Evolutionary conservation across 2,888 invertebrate species (phyloP).

Genomic region (Leptogaster cylindrica): DNA sequence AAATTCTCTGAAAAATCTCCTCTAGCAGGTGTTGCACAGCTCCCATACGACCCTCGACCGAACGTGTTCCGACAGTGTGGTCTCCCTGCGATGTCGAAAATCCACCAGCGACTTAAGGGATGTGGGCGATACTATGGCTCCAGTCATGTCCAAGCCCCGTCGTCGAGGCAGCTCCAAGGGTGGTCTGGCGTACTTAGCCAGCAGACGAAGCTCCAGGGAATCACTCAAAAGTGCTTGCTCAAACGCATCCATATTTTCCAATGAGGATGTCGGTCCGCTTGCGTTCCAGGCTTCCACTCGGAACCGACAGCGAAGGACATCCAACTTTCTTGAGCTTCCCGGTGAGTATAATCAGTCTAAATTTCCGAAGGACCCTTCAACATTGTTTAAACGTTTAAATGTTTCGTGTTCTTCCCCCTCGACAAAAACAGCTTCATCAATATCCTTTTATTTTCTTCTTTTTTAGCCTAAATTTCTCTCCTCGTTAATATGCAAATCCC

Average conservation of each 20-base stretch:
- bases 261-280: constrained; percentile 81
- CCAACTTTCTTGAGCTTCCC: constrained; percentile 85
- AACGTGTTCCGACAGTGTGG: constrained; percentile 61
- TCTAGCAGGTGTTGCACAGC: constrained; percentile 57
- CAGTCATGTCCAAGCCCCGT: constrained; percentile 70
- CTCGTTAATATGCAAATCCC: too few relatives aligned
- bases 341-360: constrained; percentile 66
- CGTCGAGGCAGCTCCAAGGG: constrained; percentile 69
- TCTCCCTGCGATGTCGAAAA: constrained; percentile 67
- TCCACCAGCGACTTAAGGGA: constrained; percentile 78
- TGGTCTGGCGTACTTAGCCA: constrained; percentile 81
- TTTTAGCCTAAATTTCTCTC: too few relatives aligned
- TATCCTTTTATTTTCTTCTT: too few relatives aligned
- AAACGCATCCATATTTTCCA: constrained; percentile 71
- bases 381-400: too few relatives aligned
- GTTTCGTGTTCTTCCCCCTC: too few relatives aligned
- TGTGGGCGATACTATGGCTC: constrained; percentile 64
- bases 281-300: constrained; percentile 81
- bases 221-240: constrained; percentile 71
- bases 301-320: constrained; percentile 79
- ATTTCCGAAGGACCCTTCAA: too few relatives aligned
- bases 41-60: constrained; percentile 61
- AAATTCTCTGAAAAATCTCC: neutral
- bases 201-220: constrained; percentile 81
- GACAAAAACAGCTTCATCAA: too few relatives aligned